Evolutionary conservation across 1,140 invertebrate species (phyloP).

Genomic region (Cyrtorhinus lividipennis): DNA sequence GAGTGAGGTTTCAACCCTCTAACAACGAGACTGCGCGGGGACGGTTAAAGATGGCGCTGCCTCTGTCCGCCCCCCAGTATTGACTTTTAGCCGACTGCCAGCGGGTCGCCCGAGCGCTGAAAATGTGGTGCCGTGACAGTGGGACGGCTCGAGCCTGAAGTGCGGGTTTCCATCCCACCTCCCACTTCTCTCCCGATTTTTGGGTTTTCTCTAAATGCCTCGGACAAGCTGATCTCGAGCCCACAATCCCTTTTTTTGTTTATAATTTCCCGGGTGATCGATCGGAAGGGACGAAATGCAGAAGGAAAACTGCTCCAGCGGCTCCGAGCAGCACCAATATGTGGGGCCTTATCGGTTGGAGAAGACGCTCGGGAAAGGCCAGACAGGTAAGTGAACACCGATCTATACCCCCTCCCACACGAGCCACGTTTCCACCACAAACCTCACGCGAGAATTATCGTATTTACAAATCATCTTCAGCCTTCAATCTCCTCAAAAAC

Average conservation of each 20-base stretch:
- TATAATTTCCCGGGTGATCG: too few relatives aligned
- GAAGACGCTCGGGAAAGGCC: conserved; percentile 97
- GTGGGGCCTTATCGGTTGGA: conserved; percentile 96
- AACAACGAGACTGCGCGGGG: not conserved
- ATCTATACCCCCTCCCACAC: not conserved
- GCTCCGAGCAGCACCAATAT: conserved; percentile 71
- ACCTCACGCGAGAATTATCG: too few relatives aligned
- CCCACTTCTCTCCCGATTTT: not conserved
- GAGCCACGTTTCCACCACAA: not conserved
- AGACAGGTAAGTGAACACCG: conserved; percentile 66
- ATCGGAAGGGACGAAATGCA: too few relatives aligned
- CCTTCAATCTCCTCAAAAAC: too few relatives aligned
- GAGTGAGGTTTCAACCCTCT: not conserved
- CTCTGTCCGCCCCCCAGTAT: not conserved
- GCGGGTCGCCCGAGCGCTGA: conserved; percentile 1
- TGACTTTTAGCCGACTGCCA: conserved; percentile 3
- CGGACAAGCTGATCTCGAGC: not conserved
- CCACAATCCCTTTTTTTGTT: too few relatives aligned
- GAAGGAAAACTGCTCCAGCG: conserved; percentile 31
- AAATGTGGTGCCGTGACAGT: not conserved
- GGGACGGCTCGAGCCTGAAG: not conserved
- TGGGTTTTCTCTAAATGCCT: not conserved
- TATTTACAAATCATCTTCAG: too few relatives aligned
- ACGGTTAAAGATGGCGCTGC: not conserved
- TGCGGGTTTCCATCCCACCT: not conserved